These are phyloP conservation scores for Carollia perspicillata DNA, from an alignment of 2,113 vertebrate species.

Conservation along the genomic window DNA sequence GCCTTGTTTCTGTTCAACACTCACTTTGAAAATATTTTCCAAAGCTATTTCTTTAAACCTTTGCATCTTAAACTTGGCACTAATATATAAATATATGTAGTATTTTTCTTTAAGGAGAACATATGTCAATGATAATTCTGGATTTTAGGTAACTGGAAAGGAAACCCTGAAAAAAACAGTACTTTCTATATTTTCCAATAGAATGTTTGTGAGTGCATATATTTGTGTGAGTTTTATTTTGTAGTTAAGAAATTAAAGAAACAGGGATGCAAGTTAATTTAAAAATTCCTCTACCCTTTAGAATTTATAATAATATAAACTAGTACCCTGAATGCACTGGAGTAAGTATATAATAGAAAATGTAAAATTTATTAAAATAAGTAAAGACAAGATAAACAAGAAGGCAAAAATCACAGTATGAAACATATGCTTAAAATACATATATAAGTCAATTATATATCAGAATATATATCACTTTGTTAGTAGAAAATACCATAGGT, in stretches of 20 bases:
- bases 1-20: neutral
- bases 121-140: neutral
- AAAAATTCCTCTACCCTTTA: neutral
- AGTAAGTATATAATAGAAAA: neutral
- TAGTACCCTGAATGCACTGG: neutral
- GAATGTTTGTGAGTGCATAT: neutral
- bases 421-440: neutral
- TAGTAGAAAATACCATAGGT: neutral
- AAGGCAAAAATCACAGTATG: neutral
- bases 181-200: neutral
- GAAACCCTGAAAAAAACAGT: neutral
- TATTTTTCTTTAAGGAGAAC: neutral
- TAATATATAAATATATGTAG: neutral
- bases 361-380: neutral
- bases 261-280: neutral
- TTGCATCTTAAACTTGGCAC: neutral
- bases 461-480: neutral
- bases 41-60: neutral
- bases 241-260: neutral
- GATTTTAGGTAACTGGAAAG: neutral
- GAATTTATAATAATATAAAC: neutral
- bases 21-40: neutral
- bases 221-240: neutral
- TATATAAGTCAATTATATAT: neutral
- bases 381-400: neutral